Base-by-base conservation (phyloP, 2,797 vertebrate genomes). In the Chelidonichthys spinosus region DNA sequence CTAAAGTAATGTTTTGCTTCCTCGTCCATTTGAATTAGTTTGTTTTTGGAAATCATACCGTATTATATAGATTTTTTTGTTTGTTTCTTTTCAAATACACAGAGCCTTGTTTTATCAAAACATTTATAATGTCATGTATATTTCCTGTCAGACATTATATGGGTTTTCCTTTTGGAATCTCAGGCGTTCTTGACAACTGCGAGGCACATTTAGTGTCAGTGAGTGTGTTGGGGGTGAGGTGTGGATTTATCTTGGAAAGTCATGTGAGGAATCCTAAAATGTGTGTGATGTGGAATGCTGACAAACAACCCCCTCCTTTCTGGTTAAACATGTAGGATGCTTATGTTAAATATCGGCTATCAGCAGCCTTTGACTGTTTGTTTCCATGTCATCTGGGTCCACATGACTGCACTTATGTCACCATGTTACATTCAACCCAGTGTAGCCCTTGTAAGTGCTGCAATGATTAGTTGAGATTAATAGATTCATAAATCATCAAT, bases 181-280 rank as follows among this genome's bases (percentile, higher is more conserved):
- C 4, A 32, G 11, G 39, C 14, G 44, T 17, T 73, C 44, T 17
- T 65, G 70, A 75, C 86, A 88, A 72, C 74, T 85, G 82, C 13
- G 61, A 37, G 49, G 70, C 62, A 69, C 15, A 65, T 60, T 18
- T 72, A 67, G 77, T 69, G 47, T 9, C 68, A 33, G 58, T 44
- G 43, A 54, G 58, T 37, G 50, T 54, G 72, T 39, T 7, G 49
- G 52, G 67, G 40, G 69, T 2, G 17, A 37, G 18, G 71, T 52
- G 36, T 1, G 11, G 55, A 39, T 82, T 65, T 35, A 58, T 80
- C 52, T 63, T 35, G 18, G 37, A 70, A 67, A 69, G 76, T 75
- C 55, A 74, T 72, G 62, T 60, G 55, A 59, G 78, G 81, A 84
- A 87, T 89, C 73, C 71, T 44, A 42, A 73, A 76, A 85, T 68